Conservation (phyloP, 2,888 invertebrate species). For the Trichogramma dendrolimi region DNA sequence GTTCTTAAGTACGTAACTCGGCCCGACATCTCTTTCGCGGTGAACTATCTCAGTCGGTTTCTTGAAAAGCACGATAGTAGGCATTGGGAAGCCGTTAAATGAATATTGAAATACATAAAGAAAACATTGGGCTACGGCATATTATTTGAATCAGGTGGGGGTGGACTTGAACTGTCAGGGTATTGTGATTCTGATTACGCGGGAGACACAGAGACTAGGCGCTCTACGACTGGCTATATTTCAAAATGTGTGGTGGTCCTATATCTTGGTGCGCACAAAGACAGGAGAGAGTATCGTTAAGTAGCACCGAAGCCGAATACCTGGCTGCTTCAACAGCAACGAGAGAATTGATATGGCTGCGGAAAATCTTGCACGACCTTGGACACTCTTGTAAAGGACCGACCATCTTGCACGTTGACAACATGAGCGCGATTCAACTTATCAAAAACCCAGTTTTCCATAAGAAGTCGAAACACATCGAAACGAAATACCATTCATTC, state of each 20-base stretch:
- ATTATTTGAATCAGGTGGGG: background rate
- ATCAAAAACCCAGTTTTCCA: too few species aligned
- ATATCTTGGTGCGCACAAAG: constrained; percentile 4
- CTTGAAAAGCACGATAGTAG: background rate
- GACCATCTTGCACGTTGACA: too few species aligned
- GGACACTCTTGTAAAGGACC: too few species aligned
- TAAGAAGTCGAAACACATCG: too few species aligned
- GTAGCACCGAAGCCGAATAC: too few species aligned
- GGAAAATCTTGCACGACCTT: too few species aligned
- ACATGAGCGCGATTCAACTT: too few species aligned
- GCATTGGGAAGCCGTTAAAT: constrained; percentile 13
- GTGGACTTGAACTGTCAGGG: background rate
- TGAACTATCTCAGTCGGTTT: constrained; percentile 7
- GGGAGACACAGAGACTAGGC: background rate
- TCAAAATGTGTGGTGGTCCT: background rate
- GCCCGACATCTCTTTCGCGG: constrained; percentile 10
- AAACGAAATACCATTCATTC: too few species aligned
- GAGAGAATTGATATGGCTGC: too few species aligned
- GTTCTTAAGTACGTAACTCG: constrained; percentile 6
- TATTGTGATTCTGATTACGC: constrained; percentile 9
- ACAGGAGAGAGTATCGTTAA: too few species aligned
- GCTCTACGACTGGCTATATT: constrained; percentile 1
- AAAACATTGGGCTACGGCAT: background rate
- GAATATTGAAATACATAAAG: constrained; percentile 8
- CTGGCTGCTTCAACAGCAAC: too few species aligned